phyloP scores from a whole-genome alignment of 2,113 vertebrate species.

The Labeo catla region DNA sequence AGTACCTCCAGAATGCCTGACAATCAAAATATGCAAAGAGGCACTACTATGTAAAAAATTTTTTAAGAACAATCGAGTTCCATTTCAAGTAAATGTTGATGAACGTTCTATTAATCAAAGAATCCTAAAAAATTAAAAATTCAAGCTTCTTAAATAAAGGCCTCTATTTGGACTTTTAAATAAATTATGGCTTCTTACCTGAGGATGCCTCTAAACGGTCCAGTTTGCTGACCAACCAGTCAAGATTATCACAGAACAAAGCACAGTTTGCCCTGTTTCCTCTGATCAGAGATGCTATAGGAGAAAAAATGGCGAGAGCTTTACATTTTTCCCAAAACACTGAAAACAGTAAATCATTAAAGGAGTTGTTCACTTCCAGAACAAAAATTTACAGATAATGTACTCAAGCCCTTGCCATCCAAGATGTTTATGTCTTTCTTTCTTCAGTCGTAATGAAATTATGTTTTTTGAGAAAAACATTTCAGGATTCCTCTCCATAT shows the following conservation, averaged over 20 bases:
- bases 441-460: no score
- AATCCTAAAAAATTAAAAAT: neutral
- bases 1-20: conserved; percentile 94
- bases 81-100: no score
- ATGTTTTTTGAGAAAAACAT: no score
- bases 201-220: conserved; percentile 92
- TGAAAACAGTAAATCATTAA: neutral
- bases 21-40: neutral
- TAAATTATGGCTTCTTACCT: conserved; percentile 68
- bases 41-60: neutral
- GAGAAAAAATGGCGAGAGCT: neutral
- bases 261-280: conserved; percentile 91
- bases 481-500: no score
- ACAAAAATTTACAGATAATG: no score
- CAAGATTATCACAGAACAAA: conserved; percentile 89
- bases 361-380: no score
- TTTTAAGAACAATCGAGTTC: neutral
- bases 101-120: neutral
- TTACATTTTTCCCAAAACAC: neutral
- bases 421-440: no score
- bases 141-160: neutral
- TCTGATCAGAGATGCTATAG: conserved; percentile 86
- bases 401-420: no score
- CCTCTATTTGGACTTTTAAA: neutral
- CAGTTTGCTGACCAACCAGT: conserved; percentile 94